A percentile compares a stretch with the other conserved stretches of the same genome.
phyloP scores from a whole-genome alignment of 2,888 invertebrate species.

The Lasioglossum leucozonium region DNA sequence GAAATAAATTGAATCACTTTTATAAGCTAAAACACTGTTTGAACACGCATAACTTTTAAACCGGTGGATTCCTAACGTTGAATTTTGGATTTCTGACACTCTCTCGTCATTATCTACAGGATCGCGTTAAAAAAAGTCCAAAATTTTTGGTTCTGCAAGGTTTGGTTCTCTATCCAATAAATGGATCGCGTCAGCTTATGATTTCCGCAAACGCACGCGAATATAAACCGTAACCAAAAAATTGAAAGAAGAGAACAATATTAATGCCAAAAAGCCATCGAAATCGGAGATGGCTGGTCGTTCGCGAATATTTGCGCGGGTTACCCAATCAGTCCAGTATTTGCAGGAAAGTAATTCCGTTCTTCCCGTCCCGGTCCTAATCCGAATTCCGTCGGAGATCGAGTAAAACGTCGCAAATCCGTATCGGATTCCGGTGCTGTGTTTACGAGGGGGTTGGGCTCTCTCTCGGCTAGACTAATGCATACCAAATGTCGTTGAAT shows the following conservation, averaged over 20 bases:
- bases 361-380: neutral
- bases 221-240: too few relatives aligned
- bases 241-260: neutral
- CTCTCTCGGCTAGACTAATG: constrained; percentile 74
- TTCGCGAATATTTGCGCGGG: neutral
- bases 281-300: neutral
- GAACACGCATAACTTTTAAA: too few relatives aligned
- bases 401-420: constrained; percentile 32
- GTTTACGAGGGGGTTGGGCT: constrained; percentile 30
- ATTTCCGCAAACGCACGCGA: too few relatives aligned
- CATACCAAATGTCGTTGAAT: constrained; percentile 77
- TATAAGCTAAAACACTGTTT: too few relatives aligned
- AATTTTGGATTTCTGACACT: too few relatives aligned
- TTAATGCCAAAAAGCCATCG: neutral
- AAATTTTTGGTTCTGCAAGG: too few relatives aligned
- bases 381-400: constrained; percentile 22
- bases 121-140: too few relatives aligned
- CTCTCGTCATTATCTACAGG: too few relatives aligned
- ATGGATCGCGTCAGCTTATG: too few relatives aligned
- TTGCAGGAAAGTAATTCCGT: constrained; percentile 20
- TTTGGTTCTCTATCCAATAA: too few relatives aligned
- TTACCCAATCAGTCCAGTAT: neutral
- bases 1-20: too few relatives aligned
- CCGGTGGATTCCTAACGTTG: too few relatives aligned
- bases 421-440: constrained; percentile 26